Conservation (phyloP, 2,888 invertebrate genomes). For the Heteromurus nitidus region DNA sequence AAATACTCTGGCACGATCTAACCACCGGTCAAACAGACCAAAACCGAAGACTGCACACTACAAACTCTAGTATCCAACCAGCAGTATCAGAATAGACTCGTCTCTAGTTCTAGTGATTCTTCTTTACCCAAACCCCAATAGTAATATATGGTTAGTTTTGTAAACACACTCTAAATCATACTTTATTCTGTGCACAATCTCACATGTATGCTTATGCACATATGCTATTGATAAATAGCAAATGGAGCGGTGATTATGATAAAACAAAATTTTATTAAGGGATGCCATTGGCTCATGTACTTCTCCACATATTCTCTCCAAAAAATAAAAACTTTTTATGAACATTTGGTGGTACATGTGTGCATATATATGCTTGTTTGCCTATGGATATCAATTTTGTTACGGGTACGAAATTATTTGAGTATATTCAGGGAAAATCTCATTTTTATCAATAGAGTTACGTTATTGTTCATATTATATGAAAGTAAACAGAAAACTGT, state of each 20-base stretch:
- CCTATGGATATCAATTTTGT: too few species aligned
- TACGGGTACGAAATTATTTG: too few species aligned
- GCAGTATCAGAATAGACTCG: too few species aligned
- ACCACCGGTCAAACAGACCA: slow-evolving; percentile 43
- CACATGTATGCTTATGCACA: slow-evolving; percentile 5
- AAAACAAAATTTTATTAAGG: background rate
- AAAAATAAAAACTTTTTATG: too few species aligned
- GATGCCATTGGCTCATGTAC: too few species aligned
- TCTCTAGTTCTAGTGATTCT: background rate
- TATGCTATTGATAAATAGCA: background rate
- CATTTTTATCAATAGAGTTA: slow-evolving; percentile 39
- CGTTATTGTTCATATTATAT: background rate
- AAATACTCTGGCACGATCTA: slow-evolving; percentile 50
- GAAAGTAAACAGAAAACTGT: slow-evolving; percentile 20
- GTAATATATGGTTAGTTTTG: too few species aligned
- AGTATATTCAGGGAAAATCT: slow-evolving; percentile 33
- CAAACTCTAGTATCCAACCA: too few species aligned
- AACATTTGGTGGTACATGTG: too few species aligned
- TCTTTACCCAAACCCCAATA: too few species aligned
- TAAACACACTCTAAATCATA: too few species aligned
- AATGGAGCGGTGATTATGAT: slow-evolving; percentile 25
- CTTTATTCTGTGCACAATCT: background rate
- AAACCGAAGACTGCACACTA: background rate
- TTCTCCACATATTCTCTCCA: too few species aligned
- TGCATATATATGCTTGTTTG: too few species aligned